A percentile compares a stretch with the other conserved stretches of the same genome.
Conservation (phyloP, 2,888 invertebrate genomes). For the Hirtodrosophila cameraria region DNA sequence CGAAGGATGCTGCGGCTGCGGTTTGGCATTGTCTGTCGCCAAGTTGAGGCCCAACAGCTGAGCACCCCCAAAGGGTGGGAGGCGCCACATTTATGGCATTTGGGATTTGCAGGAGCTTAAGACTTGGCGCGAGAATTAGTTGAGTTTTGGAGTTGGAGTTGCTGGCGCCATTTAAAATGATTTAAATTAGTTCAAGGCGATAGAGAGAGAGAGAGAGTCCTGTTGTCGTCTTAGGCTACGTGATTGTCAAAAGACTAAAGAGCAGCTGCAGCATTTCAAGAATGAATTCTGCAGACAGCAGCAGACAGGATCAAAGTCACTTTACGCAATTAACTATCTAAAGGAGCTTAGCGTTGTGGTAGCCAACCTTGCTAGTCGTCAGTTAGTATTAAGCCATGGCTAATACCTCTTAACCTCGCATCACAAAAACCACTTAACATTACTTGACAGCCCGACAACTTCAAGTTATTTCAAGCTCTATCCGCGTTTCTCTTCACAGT, state of each 20-base stretch:
- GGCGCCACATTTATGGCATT: slow-evolving; percentile 67
- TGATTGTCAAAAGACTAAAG: not conserved
- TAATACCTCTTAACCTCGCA: slow-evolving; percentile 1
- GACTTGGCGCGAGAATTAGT: slow-evolving; percentile 60
- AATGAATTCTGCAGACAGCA: slow-evolving; percentile 3
- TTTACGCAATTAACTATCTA: slow-evolving; percentile 32
- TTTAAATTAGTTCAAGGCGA: slow-evolving; percentile 62
- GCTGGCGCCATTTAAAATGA: slow-evolving; percentile 64
- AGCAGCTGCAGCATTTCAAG: slow-evolving; percentile 10
- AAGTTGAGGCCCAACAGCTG: slow-evolving; percentile 17
- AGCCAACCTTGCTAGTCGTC: not conserved
- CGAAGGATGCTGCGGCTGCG: slow-evolving; percentile 37
- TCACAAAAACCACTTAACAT: not conserved
- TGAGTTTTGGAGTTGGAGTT: slow-evolving; percentile 22
- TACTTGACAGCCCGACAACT: not conserved
- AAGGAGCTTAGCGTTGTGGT: slow-evolving; percentile 10
- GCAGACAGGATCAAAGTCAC: not conserved
- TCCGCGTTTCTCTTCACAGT: not conserved
- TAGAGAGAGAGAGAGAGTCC: too few species aligned
- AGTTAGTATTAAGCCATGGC: slow-evolving; percentile 11
- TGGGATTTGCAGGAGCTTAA: slow-evolving; percentile 65
- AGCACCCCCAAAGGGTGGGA: not conserved
- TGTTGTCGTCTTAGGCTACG: not conserved
- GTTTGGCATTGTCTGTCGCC: slow-evolving; percentile 42
- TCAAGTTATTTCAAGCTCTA: not conserved